phyloP scores from a whole-genome alignment of 2,888 invertebrate genomes.

The Mythimna lalbum region DNA sequence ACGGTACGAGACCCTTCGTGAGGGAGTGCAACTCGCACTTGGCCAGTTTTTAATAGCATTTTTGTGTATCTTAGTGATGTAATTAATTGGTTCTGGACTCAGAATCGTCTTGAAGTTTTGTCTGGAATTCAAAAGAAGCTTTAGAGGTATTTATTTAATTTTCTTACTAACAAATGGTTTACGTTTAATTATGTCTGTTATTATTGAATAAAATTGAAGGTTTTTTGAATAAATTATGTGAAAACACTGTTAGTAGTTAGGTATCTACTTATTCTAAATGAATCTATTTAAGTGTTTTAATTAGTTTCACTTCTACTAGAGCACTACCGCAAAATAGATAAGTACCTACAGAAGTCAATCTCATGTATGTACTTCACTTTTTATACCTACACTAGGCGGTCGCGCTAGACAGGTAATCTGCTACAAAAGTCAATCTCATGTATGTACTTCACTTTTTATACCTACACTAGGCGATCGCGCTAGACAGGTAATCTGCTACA shows the following conservation, averaged over 20 bases:
- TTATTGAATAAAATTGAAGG: background rate
- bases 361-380: too few species aligned
- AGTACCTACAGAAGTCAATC: too few species aligned
- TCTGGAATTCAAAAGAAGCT: background rate
- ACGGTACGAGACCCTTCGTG: too few species aligned
- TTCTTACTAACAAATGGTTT: background rate
- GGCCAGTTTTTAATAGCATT: background rate
- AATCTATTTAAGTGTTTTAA: slow-evolving; percentile 19
- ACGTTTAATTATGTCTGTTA: background rate
- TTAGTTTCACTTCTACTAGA: slow-evolving; percentile 14
- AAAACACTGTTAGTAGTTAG: background rate
- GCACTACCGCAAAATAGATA: background rate
- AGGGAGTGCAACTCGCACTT: too few species aligned
- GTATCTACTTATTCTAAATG: too few species aligned
- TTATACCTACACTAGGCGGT: too few species aligned
- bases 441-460: too few species aligned
- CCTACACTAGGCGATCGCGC: too few species aligned
- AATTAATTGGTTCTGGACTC: background rate
- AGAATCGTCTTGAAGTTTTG: background rate
- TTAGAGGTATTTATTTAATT: background rate
- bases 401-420: too few species aligned
- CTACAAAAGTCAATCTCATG: too few species aligned
- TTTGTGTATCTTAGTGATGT: slow-evolving; percentile 2
- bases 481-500: too few species aligned
- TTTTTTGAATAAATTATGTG: background rate